These are phyloP conservation scores for Phengaris arion DNA, from an alignment of 2,888 invertebrate species.

Conservation along the genomic window DNA sequence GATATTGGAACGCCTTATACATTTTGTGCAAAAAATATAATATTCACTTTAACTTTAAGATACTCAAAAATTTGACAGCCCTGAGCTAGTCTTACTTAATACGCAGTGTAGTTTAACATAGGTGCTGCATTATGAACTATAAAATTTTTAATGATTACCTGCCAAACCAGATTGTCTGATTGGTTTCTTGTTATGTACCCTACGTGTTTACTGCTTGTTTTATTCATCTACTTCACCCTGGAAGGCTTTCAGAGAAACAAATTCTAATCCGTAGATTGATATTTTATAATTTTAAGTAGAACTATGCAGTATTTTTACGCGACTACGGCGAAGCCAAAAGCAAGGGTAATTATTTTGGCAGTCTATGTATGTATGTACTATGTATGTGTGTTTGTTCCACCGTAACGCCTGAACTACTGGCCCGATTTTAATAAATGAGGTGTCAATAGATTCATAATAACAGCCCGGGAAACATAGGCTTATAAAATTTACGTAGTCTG, in stretches of 20 bases:
- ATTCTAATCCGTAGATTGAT: not conserved
- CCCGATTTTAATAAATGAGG: no score
- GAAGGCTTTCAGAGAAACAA: not conserved
- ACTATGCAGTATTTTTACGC: not conserved
- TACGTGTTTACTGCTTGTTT: not conserved
- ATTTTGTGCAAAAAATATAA: not conserved
- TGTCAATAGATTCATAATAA: no score
- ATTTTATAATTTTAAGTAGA: not conserved
- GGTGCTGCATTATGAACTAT: constrained; percentile 22
- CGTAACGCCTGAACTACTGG: no score
- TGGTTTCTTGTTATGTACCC: not conserved
- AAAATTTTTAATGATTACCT: constrained; percentile 6
- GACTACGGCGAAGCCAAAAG: no score
- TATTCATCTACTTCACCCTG: not conserved
- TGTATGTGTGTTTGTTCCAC: no score
- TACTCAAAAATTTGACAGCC: not conserved
- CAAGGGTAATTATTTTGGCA: no score
- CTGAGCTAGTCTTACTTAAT: not conserved
- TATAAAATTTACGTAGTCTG: no score
- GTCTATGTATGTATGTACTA: no score
- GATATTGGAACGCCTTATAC: not conserved
- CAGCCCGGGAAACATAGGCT: no score
- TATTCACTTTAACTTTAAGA: not conserved
- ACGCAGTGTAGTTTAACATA: not conserved
- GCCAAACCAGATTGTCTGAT: constrained; percentile 20